These are phyloP conservation scores for Oreochromis mossambicus DNA, from an alignment of 2,797 vertebrate species.

Conservation along the genomic window DNA sequence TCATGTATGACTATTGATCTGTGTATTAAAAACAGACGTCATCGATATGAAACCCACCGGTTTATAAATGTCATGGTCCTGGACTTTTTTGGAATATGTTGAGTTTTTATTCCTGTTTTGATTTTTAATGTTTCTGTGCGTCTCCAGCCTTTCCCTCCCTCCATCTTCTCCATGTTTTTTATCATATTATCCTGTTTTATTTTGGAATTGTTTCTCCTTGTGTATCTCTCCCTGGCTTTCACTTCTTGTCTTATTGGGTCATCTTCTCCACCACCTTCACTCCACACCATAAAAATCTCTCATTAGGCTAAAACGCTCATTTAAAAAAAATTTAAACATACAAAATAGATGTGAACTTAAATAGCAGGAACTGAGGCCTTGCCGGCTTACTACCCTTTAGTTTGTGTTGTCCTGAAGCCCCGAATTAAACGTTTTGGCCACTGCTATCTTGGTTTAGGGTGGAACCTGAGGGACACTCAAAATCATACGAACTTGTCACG, in stretches of 20 bases:
- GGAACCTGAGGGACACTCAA: too few species aligned
- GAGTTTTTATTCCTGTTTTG: neutral
- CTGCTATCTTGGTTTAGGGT: too few species aligned
- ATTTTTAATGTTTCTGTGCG: neutral
- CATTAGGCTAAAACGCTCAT: neutral
- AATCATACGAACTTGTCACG: too few species aligned
- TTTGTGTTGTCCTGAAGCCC: too few species aligned
- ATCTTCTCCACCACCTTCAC: neutral
- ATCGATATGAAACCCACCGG: neutral
- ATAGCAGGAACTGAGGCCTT: too few species aligned
- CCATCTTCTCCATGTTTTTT: fast-evolving
- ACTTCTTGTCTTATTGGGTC: fast-evolving
- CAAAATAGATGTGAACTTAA: too few species aligned
- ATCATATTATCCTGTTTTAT: neutral
- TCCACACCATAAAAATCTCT: neutral
- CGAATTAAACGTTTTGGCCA: too few species aligned
- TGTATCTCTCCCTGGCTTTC: neutral
- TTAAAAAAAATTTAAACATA: neutral
- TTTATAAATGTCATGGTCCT: neutral
- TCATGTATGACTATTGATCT: neutral
- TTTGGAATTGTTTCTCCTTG: neutral
- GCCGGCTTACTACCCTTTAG: too few species aligned
- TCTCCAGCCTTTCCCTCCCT: neutral
- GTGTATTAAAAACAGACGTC: neutral
- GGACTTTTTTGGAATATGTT: fast-evolving